Evolutionary conservation across 2,113 vertebrate species (phyloP).

Genomic region (Calyptomena viridis): DNA sequence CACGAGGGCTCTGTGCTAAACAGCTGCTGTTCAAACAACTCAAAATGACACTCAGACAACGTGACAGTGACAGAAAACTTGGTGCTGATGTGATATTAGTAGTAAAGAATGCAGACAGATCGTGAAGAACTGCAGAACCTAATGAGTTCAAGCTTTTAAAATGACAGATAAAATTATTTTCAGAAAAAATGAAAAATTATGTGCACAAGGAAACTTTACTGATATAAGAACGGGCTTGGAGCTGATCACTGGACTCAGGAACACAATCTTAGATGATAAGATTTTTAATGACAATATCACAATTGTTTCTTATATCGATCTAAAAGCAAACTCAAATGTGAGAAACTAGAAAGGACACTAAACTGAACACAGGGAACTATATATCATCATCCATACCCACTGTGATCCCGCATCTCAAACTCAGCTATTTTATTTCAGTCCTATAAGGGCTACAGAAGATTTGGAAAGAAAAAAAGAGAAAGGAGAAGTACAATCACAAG

Average conservation of each 20-base stretch:
- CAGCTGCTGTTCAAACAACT: neutral
- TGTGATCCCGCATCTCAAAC: neutral
- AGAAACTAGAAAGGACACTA: neutral
- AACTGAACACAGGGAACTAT: neutral
- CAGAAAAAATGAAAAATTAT: neutral
- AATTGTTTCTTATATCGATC: neutral
- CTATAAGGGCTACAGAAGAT: neutral
- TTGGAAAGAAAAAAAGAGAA: neutral
- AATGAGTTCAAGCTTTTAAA: neutral
- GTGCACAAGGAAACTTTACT: neutral
- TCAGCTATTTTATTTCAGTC: neutral
- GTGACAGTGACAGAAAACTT: neutral
- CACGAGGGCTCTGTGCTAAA: neutral
- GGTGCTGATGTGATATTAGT: neutral
- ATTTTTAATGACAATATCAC: neutral
- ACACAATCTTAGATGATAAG: neutral
- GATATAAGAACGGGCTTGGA: neutral
- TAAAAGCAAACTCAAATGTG: neutral
- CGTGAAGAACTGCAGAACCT: neutral
- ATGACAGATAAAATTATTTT: neutral
- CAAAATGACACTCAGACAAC: neutral
- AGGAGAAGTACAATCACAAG: neutral
- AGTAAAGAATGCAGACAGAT: neutral
- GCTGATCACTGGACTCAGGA: neutral
- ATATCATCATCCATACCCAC: neutral